Evolutionary conservation across 2,797 vertebrate genomes (phyloP).

Genomic region (Danio tinwini): DNA sequence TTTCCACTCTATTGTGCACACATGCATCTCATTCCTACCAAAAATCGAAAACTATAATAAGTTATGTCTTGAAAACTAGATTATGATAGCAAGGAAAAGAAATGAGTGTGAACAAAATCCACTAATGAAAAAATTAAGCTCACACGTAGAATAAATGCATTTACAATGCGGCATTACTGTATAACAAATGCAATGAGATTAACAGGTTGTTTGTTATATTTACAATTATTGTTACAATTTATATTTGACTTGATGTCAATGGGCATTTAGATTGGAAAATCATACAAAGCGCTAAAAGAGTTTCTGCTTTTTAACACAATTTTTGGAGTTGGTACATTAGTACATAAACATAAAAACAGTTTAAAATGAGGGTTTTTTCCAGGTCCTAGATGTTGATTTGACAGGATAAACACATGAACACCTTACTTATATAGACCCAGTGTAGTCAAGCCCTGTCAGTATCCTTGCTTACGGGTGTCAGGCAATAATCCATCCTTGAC

Average conservation of each 20-base stretch:
- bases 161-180: no score
- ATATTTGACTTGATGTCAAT: no score
- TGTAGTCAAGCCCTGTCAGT: not conserved
- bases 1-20: not conserved
- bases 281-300: not conserved
- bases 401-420: not conserved
- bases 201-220: no score
- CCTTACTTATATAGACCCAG: not conserved
- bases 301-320: not conserved
- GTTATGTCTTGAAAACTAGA: no score
- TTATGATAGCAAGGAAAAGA: no score
- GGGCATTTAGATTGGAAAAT: not conserved
- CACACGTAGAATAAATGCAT: no score
- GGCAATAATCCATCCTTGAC: slow-evolving; percentile 11
- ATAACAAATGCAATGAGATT: no score
- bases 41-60: no score
- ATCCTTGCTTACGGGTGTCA: not conserved
- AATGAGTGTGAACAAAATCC: no score
- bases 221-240: no score
- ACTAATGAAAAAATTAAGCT: no score
- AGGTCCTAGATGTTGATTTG: not conserved
- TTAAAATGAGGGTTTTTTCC: not conserved
- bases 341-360: not conserved
- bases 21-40: no score
- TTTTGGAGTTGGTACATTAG: not conserved